Conservation (phyloP, 2,113 vertebrate species). For the Malurus elegans region DNA sequence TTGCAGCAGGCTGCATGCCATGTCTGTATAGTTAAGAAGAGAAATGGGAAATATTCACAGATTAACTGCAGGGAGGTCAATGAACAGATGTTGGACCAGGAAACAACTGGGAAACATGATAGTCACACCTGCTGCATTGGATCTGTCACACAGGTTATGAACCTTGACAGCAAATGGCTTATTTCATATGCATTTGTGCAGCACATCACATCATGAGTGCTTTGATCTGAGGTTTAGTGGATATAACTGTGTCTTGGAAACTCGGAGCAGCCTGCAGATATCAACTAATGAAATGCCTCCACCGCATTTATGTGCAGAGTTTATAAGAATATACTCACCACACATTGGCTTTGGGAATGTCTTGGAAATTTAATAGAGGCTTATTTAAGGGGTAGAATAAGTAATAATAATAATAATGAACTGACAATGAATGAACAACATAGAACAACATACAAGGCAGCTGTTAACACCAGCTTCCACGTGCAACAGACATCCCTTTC, state of each 20-base stretch:
- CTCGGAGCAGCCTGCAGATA: neutral
- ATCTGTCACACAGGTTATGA: neutral
- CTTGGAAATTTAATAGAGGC: neutral
- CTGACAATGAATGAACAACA: neutral
- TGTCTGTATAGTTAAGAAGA: neutral
- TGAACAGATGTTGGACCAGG: neutral
- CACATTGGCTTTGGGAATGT: neutral
- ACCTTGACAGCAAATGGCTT: neutral
- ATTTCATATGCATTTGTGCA: neutral
- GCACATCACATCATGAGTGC: neutral
- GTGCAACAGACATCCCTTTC: neutral
- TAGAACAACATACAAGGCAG: neutral
- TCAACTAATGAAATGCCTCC: neutral
- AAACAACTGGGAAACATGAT: neutral
- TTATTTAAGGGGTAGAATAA: neutral
- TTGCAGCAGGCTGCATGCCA: neutral
- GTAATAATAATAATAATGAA: neutral
- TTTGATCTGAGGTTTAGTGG: neutral
- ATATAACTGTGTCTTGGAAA: neutral
- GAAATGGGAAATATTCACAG: constrained; percentile 1
- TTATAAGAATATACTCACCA: neutral
- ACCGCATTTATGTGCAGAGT: neutral
- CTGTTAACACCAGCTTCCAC: neutral
- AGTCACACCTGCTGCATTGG: neutral
- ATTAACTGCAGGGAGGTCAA: neutral